These are phyloP conservation scores for Parthenolecanium corni DNA, from an alignment of 2,888 invertebrate species.

Conservation along the genomic window DNA sequence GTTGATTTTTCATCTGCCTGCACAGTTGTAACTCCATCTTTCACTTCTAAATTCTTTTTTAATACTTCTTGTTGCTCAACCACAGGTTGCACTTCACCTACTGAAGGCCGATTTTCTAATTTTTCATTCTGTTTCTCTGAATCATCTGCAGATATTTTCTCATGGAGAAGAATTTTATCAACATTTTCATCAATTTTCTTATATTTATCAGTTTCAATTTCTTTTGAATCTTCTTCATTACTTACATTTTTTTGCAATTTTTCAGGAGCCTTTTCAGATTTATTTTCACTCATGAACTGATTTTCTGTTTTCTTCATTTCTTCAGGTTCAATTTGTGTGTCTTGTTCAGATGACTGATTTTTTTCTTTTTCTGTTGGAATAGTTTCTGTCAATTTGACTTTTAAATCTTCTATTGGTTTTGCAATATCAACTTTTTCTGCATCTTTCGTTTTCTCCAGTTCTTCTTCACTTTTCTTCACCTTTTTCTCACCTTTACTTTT, in stretches of 20 bases:
- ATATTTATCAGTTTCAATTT: constrained; percentile 30
- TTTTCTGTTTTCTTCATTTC: no score
- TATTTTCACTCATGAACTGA: no score
- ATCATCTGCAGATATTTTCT: no score
- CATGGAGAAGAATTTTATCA: constrained; percentile 30
- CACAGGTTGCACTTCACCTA: no score
- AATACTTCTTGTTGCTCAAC: no score
- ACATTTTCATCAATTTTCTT: constrained; percentile 29
- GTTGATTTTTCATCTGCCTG: not conserved
- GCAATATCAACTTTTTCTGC: not conserved
- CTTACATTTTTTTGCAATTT: constrained; percentile 24
- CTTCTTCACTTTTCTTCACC: no score
- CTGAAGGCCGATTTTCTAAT: no score
- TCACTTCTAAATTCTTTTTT: constrained; percentile 9
- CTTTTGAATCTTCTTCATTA: constrained; percentile 27
- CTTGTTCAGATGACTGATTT: constrained; percentile 7
- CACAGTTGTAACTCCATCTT: no score
- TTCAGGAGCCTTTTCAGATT: not conserved
- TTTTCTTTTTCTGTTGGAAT: constrained; percentile 30
- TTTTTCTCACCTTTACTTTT: constrained; percentile 1
- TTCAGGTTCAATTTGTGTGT: not conserved
- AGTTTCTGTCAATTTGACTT: no score
- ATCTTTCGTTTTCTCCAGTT: no score
- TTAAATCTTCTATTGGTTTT: constrained; percentile 19
- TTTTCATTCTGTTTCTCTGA: no score